Percentiles rank a stretch among this genome's conserved stretches.
Conservation (phyloP, 1,140 invertebrate species). For the Bombus difficillimus region DNA sequence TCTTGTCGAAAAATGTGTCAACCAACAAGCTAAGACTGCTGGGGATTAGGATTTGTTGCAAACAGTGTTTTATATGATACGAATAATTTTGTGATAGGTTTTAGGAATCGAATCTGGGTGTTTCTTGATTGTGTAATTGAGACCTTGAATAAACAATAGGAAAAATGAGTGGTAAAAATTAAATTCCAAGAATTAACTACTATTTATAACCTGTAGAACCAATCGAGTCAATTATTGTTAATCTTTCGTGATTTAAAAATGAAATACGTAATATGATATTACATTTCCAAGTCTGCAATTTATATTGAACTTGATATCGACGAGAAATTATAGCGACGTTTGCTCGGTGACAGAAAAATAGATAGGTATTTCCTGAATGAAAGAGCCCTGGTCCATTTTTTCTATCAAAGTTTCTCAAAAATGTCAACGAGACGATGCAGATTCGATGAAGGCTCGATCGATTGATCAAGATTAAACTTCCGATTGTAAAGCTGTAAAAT, state of each 20-base stretch:
- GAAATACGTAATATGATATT: background rate
- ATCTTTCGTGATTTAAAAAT: no score
- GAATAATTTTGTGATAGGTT: no score
- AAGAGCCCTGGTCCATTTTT: background rate
- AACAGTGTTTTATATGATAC: no score
- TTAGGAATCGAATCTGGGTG: no score
- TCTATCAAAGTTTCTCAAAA: background rate
- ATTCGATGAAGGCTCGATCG: background rate
- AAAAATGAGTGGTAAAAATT: no score
- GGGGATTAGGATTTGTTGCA: no score
- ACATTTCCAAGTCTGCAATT: background rate
- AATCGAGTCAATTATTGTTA: background rate
- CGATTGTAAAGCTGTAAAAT: background rate
- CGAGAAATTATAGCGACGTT: background rate
- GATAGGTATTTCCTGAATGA: background rate
- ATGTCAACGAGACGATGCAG: background rate
- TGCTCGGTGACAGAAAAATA: background rate
- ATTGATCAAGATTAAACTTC: slow-evolving; percentile 16
- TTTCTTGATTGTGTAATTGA: no score
- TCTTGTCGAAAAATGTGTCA: background rate
- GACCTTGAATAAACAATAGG: no score
- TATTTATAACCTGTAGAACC: background rate
- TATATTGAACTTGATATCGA: background rate
- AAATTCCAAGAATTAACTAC: background rate
- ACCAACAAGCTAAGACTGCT: background rate